These are phyloP conservation scores for Tapera naevia DNA, from an alignment of 2,797 vertebrate species.

Conservation along the genomic window DNA sequence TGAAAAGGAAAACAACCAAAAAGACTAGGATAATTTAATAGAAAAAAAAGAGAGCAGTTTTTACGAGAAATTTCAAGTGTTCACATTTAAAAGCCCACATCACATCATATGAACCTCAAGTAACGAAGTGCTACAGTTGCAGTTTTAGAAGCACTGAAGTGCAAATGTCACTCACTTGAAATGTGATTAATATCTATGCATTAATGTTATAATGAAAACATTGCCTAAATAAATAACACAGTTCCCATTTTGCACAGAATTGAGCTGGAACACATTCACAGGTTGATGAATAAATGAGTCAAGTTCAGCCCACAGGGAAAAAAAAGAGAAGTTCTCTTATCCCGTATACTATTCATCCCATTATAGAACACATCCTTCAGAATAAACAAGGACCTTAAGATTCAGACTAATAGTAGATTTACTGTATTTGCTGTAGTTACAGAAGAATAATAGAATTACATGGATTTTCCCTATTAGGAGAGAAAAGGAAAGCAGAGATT, in stretches of 20 bases:
- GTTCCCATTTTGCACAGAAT: not conserved
- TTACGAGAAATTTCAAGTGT: not conserved
- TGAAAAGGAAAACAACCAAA: not conserved
- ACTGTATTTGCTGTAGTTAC: not conserved
- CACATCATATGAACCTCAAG: not conserved
- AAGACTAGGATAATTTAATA: not conserved
- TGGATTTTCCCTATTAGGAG: not conserved
- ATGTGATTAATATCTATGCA: not conserved
- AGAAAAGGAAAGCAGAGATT: not conserved
- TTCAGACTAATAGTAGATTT: not conserved
- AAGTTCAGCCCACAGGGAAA: not conserved
- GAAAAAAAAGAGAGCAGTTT: not conserved
- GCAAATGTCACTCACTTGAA: not conserved
- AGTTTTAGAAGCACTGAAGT: not conserved
- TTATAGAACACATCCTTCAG: not conserved
- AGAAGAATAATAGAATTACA: not conserved
- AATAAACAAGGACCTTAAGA: not conserved
- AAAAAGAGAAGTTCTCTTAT: not conserved
- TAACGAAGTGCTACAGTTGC: not conserved
- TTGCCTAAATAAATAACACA: not conserved
- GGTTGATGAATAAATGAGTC: not conserved
- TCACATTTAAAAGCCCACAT: not conserved
- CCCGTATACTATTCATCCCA: not conserved
- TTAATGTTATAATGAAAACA: not conserved
- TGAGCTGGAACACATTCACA: not conserved